A percentile compares a stretch with the other conserved stretches of the same genome.
Conservation (phyloP, 2,797 vertebrate species). For the Mormyrus proboscirostris region DNA sequence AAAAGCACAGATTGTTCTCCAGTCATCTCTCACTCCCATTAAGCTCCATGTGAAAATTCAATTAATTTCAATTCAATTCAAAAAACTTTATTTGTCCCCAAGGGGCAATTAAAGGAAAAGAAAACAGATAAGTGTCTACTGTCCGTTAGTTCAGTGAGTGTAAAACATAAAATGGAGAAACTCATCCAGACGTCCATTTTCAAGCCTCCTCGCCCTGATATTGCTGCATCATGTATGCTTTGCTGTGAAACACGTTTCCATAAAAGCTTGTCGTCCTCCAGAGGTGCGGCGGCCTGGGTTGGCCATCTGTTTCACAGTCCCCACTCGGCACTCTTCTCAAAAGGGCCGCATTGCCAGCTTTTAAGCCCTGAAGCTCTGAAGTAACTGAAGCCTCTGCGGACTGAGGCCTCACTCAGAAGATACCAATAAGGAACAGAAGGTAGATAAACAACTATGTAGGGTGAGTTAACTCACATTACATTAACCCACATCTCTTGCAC, state of each 20-base stretch:
- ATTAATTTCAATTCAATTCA: neutral
- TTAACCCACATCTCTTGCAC: too few relatives aligned
- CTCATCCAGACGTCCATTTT: neutral
- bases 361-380: neutral
- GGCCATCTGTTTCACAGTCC: neutral
- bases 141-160: neutral
- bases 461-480: neutral
- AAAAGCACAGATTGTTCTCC: neutral
- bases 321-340: neutral
- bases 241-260: neutral
- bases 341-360: neutral
- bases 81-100: neutral
- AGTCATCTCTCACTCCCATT: neutral
- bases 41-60: neutral
- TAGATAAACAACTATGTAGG: neutral
- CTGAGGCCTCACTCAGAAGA: neutral
- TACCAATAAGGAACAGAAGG: neutral
- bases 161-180: neutral
- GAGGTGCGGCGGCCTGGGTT: neutral
- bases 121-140: neutral
- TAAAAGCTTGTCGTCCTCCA: neutral
- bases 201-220: neutral
- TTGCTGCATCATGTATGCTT: neutral
- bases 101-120: neutral
- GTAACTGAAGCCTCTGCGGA: neutral